Evolutionary conservation across 2,113 vertebrate genomes (phyloP).

Genomic region (Acinonyx jubatus): DNA sequence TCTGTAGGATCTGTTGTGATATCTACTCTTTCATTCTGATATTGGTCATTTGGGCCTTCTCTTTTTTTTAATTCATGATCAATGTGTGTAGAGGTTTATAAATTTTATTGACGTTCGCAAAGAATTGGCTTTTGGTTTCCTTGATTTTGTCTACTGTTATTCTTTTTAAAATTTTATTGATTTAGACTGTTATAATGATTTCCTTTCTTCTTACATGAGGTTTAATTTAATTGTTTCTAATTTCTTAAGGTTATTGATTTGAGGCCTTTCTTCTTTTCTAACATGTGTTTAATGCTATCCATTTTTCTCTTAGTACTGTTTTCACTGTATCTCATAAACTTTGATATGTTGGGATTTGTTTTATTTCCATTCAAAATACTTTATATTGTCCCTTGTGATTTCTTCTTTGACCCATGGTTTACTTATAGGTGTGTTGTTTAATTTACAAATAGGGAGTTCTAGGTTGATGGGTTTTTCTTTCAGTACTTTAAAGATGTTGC

Average conservation of each 20-base stretch:
- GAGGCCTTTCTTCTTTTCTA: no score
- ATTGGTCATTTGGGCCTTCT: neutral
- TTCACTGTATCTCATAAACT: neutral
- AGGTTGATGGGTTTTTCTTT: neutral
- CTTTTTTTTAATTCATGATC: neutral
- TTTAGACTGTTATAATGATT: neutral
- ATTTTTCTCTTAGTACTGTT: neutral
- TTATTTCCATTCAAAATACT: neutral
- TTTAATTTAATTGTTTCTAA: no score
- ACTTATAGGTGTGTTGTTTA: neutral
- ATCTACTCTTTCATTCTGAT: neutral
- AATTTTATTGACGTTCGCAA: neutral
- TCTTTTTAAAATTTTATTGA: neutral
- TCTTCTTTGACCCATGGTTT: no score
- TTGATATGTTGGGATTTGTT: neutral
- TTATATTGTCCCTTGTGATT: neutral
- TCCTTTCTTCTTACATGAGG: neutral
- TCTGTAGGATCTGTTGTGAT: neutral
- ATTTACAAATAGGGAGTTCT: neutral
- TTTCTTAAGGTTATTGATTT: no score
- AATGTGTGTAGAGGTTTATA: neutral
- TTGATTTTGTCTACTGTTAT: neutral
- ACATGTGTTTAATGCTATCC: neutral
- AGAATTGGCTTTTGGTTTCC: neutral
- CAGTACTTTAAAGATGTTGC: neutral